Percentiles rank a stretch among this genome's conserved stretches.
These are phyloP conservation scores for Halocynthia aurantium DNA, from an alignment of 23 tunicate species.

Conservation along the genomic window DNA sequence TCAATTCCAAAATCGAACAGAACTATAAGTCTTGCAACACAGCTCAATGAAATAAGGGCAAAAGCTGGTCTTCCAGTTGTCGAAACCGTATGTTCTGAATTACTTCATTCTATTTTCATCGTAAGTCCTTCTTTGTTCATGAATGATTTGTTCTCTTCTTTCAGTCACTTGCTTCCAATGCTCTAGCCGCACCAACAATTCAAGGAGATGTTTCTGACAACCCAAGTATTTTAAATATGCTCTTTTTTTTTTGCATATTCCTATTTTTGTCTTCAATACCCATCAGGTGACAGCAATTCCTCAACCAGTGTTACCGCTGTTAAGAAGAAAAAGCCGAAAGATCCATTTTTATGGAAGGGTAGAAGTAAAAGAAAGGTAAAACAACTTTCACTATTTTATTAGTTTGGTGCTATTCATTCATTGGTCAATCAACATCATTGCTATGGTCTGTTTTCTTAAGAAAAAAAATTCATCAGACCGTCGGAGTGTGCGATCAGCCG, in stretches of 20 bases:
- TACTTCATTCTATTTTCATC: neutral
- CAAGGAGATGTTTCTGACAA: neutral
- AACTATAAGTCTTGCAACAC: conserved; percentile 52
- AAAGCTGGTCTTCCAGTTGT: conserved; percentile 2
- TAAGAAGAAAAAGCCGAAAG: conserved; percentile 33
- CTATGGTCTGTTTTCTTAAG: too few species aligned
- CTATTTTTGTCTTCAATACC: neutral
- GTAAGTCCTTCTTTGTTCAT: neutral
- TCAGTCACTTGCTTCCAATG: neutral
- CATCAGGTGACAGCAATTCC: neutral
- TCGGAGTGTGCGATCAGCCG: too few species aligned
- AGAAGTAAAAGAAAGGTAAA: conserved; percentile 10
- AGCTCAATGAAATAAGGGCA: conserved; percentile 42
- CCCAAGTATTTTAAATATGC: neutral
- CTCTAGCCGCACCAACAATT: neutral
- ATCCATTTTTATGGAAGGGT: conserved; percentile 28
- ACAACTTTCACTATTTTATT: too few species aligned
- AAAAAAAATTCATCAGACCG: too few species aligned
- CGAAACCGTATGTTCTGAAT: neutral
- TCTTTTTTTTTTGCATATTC: neutral
- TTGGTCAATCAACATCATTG: too few species aligned
- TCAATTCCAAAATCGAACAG: conserved; percentile 67
- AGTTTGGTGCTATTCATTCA: too few species aligned
- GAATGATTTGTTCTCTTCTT: neutral
- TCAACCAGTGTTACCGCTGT: neutral